A percentile compares a stretch with the other conserved stretches of the same genome.
phyloP scores from a whole-genome alignment of 2,113 vertebrate genomes.

The Scomber scombrus region DNA sequence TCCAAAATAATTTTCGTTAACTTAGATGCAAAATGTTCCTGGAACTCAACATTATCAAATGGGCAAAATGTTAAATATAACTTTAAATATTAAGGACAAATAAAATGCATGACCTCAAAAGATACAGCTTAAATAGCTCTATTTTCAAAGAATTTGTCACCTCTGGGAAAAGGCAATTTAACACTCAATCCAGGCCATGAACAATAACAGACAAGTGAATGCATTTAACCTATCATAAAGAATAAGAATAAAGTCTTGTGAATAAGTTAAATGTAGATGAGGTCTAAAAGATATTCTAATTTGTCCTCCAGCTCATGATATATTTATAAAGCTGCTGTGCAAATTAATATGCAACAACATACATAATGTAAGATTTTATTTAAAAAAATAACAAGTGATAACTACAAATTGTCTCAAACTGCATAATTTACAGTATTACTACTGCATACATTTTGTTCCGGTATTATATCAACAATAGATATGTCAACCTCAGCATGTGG shows the following conservation, averaged over 20 bases:
- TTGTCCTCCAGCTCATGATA: neutral
- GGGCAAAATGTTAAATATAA: no score
- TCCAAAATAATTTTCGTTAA: no score
- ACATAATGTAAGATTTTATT: conserved; percentile 41
- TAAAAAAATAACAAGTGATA: conserved; percentile 38
- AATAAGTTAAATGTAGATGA: no score
- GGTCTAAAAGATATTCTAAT: no score
- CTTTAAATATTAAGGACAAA: no score
- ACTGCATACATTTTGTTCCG: no score
- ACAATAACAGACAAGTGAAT: neutral
- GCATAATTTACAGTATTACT: neutral
- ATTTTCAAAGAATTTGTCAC: no score
- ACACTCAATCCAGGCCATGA: no score
- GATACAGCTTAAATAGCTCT: neutral
- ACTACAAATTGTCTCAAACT: neutral
- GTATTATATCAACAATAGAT: neutral
- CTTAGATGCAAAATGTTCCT: no score
- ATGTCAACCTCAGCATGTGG: neutral
- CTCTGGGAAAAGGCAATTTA: no score
- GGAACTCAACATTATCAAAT: no score
- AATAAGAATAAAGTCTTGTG: no score
- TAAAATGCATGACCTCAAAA: neutral
- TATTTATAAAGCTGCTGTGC: neutral
- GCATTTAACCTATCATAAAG: neutral
- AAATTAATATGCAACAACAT: conserved; percentile 7